Base-by-base conservation (phyloP, 1,140 invertebrate genomes). In the Harlomillsia oculata region DNA sequence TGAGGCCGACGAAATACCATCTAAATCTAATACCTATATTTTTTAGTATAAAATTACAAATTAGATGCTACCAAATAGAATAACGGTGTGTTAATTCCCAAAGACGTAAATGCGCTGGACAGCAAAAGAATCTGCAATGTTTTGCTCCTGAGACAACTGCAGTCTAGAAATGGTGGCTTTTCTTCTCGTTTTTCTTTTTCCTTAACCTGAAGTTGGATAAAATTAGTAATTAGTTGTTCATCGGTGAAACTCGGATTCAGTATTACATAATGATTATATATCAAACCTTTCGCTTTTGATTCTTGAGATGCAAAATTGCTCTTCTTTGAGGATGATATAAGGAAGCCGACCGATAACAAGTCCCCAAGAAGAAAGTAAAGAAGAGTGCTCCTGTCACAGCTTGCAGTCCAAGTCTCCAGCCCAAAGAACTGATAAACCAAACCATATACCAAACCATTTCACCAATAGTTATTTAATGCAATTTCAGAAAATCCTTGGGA, bases 251-350 rank as follows among this genome's bases (percentile, higher is more conserved):
- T n/a, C n/a, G n/a, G n/a, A n/a, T n/a, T n/a, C 6, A 8, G 14
- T 34, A 34, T 8, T 8, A 14, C 30, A n/a, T n/a, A n/a, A n/a
- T n/a, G n/a, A n/a, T n/a, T n/a, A n/a, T n/a, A n/a, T n/a, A n/a
- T 9, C 69, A 65, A 13, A 75, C 67, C 56, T 89, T 89, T 40
- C 85, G 75, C 67, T 89, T 88, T 71, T 92, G 88, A 69, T 88
- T 90, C 70, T 93, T 93, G 53, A 93, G 78, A 68, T 92, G 88
- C 87, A 14, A 87, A 89, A 23, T 88, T 78, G 70, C 91, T 41
- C 88, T 76, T 49, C 88, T 69, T 68, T 91, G 87, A 0, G 88
- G 88, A 71, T 93, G 88, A 67, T 93, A 93, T 0, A 93, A 73
- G 0, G 87, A 89, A 0, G 87, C 88, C 8, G 87, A 89, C 14